Evolutionary conservation across 1,140 invertebrate genomes (phyloP), one percentile per base, ranked within the genome.

Genomic region (Polypedilum vanderplanki): DNA sequence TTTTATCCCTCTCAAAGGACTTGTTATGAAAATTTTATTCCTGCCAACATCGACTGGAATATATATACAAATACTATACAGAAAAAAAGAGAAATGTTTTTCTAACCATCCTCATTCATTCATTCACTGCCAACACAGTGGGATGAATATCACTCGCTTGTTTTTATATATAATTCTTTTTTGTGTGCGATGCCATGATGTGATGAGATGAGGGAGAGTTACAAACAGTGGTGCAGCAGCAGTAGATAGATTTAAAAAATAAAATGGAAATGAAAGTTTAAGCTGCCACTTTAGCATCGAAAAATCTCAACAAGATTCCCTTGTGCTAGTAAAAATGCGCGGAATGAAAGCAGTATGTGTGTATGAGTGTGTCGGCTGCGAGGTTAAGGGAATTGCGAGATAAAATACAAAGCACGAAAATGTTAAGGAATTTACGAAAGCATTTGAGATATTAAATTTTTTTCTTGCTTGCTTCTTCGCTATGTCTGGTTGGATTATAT

Each of bases 401-500:
- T 57, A n/a, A 57, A 57, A 57, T 12, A 57, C 24, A 73, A 73
- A 73, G 70, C 24, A 20, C 3, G 70, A n/a, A 24, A 15, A 74
- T 40, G 24, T 41, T n/a, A 40, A 74, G 40, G 17, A 18, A 41
- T 40, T 74, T 33, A 40, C n/a, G 33, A 24, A 33, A 74, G 40
- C 40, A 74, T 41, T 74, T 74, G 73, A 40, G 73, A 40, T 40
- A 74, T 40, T 74, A 74, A 74, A 74, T 74, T 40, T 74, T 70
- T 73, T 75, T 77, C 74, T 75, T 8, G 57, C 67, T 75, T 78
- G 46, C 40, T 65, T 74, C 20, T 57, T 41, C 8, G 7, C 24
- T 74, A 10, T 74, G 18, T 74, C 41, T 74, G 24, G 74, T 40
- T 74, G 20, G 67, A 78, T 79, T 78, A 3, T 33, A 33, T 33